Evolutionary conservation across 2,888 invertebrate species (phyloP).

Genomic region (Netelia inedita): DNA sequence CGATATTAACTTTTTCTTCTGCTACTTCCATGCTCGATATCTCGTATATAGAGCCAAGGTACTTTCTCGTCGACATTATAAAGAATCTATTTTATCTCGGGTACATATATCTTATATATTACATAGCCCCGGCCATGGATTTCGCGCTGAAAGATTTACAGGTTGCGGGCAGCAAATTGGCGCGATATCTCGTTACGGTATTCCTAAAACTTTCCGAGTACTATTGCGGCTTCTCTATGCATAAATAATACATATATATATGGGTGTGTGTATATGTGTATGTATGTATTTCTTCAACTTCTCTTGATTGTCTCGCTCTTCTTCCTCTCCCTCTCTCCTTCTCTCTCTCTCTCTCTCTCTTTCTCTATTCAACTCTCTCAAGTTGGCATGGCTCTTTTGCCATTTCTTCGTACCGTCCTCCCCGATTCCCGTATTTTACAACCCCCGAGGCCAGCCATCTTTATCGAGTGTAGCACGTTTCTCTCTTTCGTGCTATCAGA

Average conservation of each 20-base stretch:
- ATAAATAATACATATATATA: not conserved
- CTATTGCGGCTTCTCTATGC: not conserved
- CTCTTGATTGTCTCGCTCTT: not conserved
- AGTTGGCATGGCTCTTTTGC: not conserved
- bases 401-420: slow-evolving; percentile 39
- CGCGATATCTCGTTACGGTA: slow-evolving; percentile 50
- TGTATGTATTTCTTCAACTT: not conserved
- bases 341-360: too few species aligned
- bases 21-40: slow-evolving; percentile 4
- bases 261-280: not conserved
- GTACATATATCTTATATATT: not conserved
- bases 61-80: too few species aligned
- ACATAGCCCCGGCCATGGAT: slow-evolving; percentile 8
- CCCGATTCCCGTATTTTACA: slow-evolving; percentile 41
- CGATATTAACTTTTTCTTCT: slow-evolving; percentile 49
- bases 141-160: slow-evolving; percentile 26
- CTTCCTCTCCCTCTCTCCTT: too few species aligned
- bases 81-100: not conserved
- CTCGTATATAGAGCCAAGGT: not conserved
- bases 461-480: slow-evolving; percentile 39
- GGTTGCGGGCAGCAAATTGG: slow-evolving; percentile 41
- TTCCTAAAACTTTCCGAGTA: slow-evolving; percentile 42
- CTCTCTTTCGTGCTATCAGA: slow-evolving; percentile 46
- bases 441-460: slow-evolving; percentile 51
- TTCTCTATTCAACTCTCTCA: not conserved